Base-by-base conservation (phyloP, 2,113 vertebrate genomes). In the Melanerpes formicivorus region DNA sequence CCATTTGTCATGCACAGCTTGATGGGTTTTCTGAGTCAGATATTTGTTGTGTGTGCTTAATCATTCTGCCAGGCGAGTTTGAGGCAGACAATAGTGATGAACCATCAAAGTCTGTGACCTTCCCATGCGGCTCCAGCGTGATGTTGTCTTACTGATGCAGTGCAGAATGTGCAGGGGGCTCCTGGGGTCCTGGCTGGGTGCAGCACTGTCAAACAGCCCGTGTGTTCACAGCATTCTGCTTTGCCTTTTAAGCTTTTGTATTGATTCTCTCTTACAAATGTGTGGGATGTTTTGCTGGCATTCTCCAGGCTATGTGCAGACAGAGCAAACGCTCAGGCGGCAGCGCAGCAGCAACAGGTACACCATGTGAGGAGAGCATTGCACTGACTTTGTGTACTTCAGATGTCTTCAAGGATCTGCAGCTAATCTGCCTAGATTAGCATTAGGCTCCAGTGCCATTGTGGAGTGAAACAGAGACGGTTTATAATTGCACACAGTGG, bases 1-100 rank as follows among this genome's bases (percentile, higher is more conserved):
- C 91, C 87, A 96, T 96, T 95, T 95, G 95, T 93, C 94, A 96
- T 95, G 95, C 95, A 69, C 95, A 95, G 90, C 93, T 93, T 93
- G 82, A 74, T 81, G 64, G 6, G 52, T 96, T 92, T 93, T 94
- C 84, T 86, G 87, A 89, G 59, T 91, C 73, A 46, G 58, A 50
- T 75, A 54, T 83, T 83, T 62, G 79, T 67, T 52, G 48, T 52
- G 50, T 91, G 89, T 92, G 58, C 87, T 96, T 91, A 92, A 85
- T 92, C 96, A 93, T 95, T 95, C 91, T 95, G 85, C 87, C 77
- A 92, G 91, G 50, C 79, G 88, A 90, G 95, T 91, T 80, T 88
- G 55, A 52, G 95, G 90, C 14, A 83, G 76, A 91, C 95, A 95
- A 46, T 66, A 86, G 70, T 66, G 65, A 90, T 83, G 77, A 73